Evolutionary conservation across 2,113 vertebrate species (phyloP), one percentile per base, ranked within the genome.

Genomic region (Thunnus thynnus): DNA sequence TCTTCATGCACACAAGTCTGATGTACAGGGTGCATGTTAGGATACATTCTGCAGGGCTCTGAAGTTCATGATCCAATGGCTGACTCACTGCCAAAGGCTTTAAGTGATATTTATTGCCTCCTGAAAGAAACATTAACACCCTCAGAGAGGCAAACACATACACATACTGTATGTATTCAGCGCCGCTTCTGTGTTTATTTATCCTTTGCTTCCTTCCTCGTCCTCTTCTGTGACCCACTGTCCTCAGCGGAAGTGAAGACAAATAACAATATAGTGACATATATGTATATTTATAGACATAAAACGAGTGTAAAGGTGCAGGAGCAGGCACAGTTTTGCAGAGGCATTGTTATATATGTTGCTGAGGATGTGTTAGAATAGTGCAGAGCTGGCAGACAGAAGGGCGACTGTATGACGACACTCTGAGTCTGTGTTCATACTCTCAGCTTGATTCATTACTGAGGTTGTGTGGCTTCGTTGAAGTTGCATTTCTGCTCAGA

Each of bases 151-250:
- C 44, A 36, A 76, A 72, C 52, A 63, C 32, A 22, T 22, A 22
- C 70, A 58, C 14, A 25, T 56, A 30, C 27, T 30, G 27, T 30
- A 61, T 47, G 61, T 67, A 81, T 50, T 66, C 82, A 75, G 32
- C 1, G 7, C 71, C 72, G 57, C 5, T 25, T 2, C 46, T 57
- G 22, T 58, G 27, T 62, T 72, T 81, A 60, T 86, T 87, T 84
- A 78, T 81, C 78, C 47, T 70, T 54, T 58, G n/a, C 72, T 90
- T 86, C 86, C 72, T 80, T 82, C 78, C 77, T 71, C 22, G 1
- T 47, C 54, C 72, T 78, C 73, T 27, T 32, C 41, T 70, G 54
- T 75, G 71, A 77, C 69, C 77, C 13, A 50, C 50, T 70, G 62
- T 57, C 74, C 63, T 71, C 66, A 54, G 64, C 0, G 30, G 76